Evolutionary conservation across 2,888 invertebrate species (phyloP), one percentile per base, ranked within the genome.

Genomic region (Ectropis crepuscularia): DNA sequence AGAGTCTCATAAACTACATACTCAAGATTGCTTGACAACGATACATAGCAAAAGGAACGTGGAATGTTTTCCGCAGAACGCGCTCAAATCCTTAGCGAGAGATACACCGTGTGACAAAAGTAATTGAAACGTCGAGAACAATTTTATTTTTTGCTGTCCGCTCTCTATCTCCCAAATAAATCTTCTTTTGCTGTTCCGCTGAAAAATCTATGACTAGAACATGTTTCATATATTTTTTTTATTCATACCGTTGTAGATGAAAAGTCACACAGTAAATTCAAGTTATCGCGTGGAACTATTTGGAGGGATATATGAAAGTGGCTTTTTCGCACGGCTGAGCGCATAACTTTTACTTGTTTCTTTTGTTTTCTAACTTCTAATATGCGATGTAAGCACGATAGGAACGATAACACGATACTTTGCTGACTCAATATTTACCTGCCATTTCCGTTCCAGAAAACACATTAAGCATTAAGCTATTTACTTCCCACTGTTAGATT

Each of bases 71-170:
- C 55, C 46, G 42, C 46, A 43, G 39, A 46, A 10, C 43, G 37
- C 50, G 54, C 59, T 42, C 58, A 65, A 55, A 61, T 51, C 41
- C 61, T 67, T 11, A 42, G 16, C 37, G 49, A 38, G 48, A 54
- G 59, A 67, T 63, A 69, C 53, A 65, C 61, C 63, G 50, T 60
- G 62, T 58, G 68, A 57, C 51, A 57, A 70, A 67, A 66, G 71
- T 77, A 78, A 79, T 77, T 76, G 74, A 75, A 77, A 75, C 61
- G 72, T 70, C 69, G 55, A 68, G 49, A 72, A 71, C 75, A 67
- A 67, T 77, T 76, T 74, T 69, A 69, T 73, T 68, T 69, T 63
- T 65, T 42, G 61, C 66, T 55, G 63, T 61, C 53, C 61, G 63
- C 65, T 71, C 57, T 71, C 57, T 42, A 49, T 58, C 42, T 38